phyloP scores from a whole-genome alignment of 2,888 invertebrate species.

The Tetropium fuscum region DNA sequence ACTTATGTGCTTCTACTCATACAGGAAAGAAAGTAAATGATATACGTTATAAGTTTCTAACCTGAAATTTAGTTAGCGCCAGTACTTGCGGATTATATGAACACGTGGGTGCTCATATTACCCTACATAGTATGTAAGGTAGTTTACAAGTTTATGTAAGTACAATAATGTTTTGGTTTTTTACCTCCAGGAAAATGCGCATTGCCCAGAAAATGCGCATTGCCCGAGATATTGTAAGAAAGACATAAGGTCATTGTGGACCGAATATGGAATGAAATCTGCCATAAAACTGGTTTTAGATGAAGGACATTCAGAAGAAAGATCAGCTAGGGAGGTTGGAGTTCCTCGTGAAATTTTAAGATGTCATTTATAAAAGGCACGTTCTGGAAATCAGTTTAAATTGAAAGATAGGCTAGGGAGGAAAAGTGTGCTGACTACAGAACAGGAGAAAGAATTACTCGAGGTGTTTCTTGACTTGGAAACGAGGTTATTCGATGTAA shows the following conservation, averaged over 20 bases:
- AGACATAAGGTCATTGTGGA: neutral
- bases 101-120: too few relatives aligned
- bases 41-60: neutral
- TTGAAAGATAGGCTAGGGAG: conserved; percentile 1
- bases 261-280: neutral
- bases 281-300: neutral
- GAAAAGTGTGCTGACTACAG: neutral
- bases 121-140: too few relatives aligned
- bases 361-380: too few relatives aligned
- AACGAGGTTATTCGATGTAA: too few relatives aligned
- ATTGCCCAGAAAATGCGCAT: too few relatives aligned
- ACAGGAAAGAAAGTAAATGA: neutral
- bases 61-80: neutral
- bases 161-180: neutral
- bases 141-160: neutral
- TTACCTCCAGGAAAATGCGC: neutral
- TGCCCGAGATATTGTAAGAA: neutral
- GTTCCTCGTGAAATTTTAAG: too few relatives aligned
- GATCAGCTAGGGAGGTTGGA: too few relatives aligned
- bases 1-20: conserved; percentile 2
- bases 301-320: neutral
- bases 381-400: neutral
- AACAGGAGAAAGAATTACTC: too few relatives aligned
- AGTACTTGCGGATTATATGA: neutral
- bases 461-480: too few relatives aligned